A percentile compares a stretch with the other conserved stretches of the same genome.
These are phyloP conservation scores for Plusia festucae DNA, from an alignment of 2,888 invertebrate species.

Conservation along the genomic window DNA sequence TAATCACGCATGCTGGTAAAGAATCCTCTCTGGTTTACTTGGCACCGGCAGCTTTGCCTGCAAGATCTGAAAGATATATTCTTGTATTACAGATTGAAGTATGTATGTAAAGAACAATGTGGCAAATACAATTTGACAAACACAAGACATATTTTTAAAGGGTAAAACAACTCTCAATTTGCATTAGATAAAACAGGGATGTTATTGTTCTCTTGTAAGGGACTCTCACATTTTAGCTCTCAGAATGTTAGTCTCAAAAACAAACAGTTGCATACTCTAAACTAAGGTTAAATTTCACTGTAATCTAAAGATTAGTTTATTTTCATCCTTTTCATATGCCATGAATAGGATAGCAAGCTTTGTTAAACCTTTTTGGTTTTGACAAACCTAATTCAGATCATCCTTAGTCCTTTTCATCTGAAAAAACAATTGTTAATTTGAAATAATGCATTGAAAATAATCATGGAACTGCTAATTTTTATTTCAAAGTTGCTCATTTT, in stretches of 20 bases:
- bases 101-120: conserved; percentile 1
- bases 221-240: not conserved
- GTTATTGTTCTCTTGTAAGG: not conserved
- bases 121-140: conserved; percentile 11
- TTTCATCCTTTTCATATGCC: conserved; percentile 10
- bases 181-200: conserved; percentile 7
- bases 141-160: conserved; percentile 2
- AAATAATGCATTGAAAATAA: not conserved
- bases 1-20: conserved; percentile 69
- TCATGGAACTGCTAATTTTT: not conserved
- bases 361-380: conserved; percentile 28
- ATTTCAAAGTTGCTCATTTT: not conserved
- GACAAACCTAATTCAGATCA: conserved; percentile 74
- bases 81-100: conserved; percentile 5
- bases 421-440: conserved; percentile 65
- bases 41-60: conserved; percentile 67
- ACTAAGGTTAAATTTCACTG: conserved; percentile 21
- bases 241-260: conserved; percentile 31
- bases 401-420: conserved; percentile 82
- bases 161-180: conserved; percentile 14
- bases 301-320: conserved; percentile 27
- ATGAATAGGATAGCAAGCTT: conserved; percentile 18
- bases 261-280: conserved; percentile 16
- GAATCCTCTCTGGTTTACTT: conserved; percentile 65
- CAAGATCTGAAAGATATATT: conserved; percentile 71